Percentiles rank a stretch among this genome's conserved stretches.
phyloP scores from a whole-genome alignment of 2,113 vertebrate genomes.

The Gymnorhina tibicen region DNA sequence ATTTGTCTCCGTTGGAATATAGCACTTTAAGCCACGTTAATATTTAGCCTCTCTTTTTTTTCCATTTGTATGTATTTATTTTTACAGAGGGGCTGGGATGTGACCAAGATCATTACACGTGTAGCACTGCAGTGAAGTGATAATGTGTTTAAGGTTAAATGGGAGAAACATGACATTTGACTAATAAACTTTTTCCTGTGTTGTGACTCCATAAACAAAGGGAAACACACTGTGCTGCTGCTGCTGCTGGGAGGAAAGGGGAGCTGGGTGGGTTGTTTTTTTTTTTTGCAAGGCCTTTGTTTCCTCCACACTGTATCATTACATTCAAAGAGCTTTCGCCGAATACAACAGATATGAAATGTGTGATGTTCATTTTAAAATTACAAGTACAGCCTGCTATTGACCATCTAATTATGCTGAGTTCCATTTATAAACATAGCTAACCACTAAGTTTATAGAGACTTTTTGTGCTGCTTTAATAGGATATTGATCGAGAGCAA shows the following conservation, averaged over 20 bases:
- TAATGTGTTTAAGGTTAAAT: slow-evolving; percentile 55
- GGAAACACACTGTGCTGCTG: slow-evolving; percentile 8
- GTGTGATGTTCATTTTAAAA: slow-evolving; percentile 80
- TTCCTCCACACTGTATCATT: neutral
- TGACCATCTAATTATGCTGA: slow-evolving; percentile 88
- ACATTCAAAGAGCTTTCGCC: slow-evolving; percentile 11
- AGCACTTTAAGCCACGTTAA: slow-evolving; percentile 19
- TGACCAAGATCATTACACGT: slow-evolving; percentile 36
- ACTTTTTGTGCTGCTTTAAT: slow-evolving; percentile 95
- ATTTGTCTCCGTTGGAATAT: slow-evolving; percentile 43
- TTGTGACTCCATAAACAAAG: slow-evolving; percentile 57
- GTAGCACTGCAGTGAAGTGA: slow-evolving; percentile 6
- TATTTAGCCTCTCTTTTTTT: neutral
- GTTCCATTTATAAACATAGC: slow-evolving; percentile 92
- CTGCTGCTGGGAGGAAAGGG: neutral
- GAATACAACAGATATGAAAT: slow-evolving; percentile 66
- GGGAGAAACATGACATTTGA: slow-evolving; percentile 36
- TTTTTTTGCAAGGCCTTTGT: slow-evolving; percentile 20
- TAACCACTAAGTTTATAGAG: slow-evolving; percentile 90
- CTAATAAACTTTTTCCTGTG: slow-evolving; percentile 53
- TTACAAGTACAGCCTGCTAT: slow-evolving; percentile 80
- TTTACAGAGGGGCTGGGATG: slow-evolving; percentile 25
- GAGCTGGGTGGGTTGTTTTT: neutral
- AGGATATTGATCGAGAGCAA: slow-evolving; percentile 98
- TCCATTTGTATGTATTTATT: slow-evolving; percentile 27